phyloP scores from a whole-genome alignment of 2,888 invertebrate genomes.

The Agonum fuliginosum region DNA sequence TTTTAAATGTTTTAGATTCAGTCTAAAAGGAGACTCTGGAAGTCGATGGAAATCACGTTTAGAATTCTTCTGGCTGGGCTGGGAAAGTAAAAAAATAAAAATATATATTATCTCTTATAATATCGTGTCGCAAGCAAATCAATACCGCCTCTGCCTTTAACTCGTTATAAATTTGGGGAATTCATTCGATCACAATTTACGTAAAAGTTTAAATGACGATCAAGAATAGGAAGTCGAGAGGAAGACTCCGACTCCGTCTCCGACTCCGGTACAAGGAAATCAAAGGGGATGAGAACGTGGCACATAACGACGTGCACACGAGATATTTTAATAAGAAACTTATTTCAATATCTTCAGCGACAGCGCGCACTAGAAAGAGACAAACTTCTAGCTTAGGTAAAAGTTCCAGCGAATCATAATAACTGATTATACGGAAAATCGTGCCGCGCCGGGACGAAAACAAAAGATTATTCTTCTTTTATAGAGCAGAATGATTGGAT shows the following conservation, averaged over 20 bases:
- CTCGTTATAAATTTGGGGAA: slow-evolving; percentile 49
- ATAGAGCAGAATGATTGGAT: slow-evolving; percentile 59
- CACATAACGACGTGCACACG: slow-evolving; percentile 55
- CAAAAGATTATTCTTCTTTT: slow-evolving; percentile 57
- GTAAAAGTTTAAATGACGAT: neutral
- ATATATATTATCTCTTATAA: no score
- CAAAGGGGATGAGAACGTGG: neutral
- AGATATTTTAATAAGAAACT: slow-evolving; percentile 59
- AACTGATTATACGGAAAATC: slow-evolving; percentile 57
- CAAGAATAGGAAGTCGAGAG: no score
- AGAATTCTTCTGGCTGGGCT: no score
- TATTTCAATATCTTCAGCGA: slow-evolving; percentile 50
- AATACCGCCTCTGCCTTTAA: slow-evolving; percentile 34
- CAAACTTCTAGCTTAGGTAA: slow-evolving; percentile 42
- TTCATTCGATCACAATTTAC: slow-evolving; percentile 48
- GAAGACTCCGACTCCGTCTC: no score
- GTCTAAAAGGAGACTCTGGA: no score
- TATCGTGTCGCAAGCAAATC: slow-evolving; percentile 1
- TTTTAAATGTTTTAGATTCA: no score
- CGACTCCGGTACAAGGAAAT: slow-evolving; percentile 10
- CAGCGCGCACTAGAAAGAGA: neutral
- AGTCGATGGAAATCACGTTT: no score
- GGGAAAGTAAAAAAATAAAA: no score
- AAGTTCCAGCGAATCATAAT: slow-evolving; percentile 55
- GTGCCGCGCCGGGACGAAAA: slow-evolving; percentile 47